These are phyloP conservation scores for Coenonympha arcania DNA, from an alignment of 2,888 invertebrate genomes.

Conservation along the genomic window DNA sequence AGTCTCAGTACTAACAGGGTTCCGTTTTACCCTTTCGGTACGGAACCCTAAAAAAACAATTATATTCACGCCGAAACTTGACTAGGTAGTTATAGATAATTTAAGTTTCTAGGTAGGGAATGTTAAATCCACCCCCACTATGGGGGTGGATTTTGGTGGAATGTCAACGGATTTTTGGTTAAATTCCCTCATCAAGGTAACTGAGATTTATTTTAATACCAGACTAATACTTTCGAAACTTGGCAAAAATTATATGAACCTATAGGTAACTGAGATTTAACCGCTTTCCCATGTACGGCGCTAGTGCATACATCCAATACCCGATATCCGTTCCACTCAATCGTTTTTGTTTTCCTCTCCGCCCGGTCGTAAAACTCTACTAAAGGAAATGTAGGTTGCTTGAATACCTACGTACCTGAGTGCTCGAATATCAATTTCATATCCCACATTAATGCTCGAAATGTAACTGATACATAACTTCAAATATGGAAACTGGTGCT, in stretches of 20 bases:
- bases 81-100: too few relatives aligned
- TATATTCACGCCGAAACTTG: too few relatives aligned
- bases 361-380: conserved; percentile 16
- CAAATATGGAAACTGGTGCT: neutral
- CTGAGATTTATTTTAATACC: too few relatives aligned
- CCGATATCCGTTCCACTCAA: conserved; percentile 13
- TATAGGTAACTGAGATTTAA: conserved; percentile 13
- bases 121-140: too few relatives aligned
- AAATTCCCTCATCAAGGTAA: too few relatives aligned
- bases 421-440: neutral
- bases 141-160: neutral
- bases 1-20: too few relatives aligned
- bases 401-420: neutral
- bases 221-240: neutral
- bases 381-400: conserved; percentile 17
- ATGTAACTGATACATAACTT: neutral
- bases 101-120: too few relatives aligned
- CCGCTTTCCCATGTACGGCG: conserved; percentile 9
- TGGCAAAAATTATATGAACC: conserved; percentile 10
- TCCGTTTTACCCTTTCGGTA: too few relatives aligned
- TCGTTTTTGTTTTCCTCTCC: conserved; percentile 20
- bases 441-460: too few relatives aligned
- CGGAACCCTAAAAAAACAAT: too few relatives aligned
- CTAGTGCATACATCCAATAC: conserved; percentile 5
- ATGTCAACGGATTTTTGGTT: conserved; percentile 16